These are phyloP conservation scores for Trogon melanurus DNA, from an alignment of 2,113 vertebrate species.

Conservation along the genomic window DNA sequence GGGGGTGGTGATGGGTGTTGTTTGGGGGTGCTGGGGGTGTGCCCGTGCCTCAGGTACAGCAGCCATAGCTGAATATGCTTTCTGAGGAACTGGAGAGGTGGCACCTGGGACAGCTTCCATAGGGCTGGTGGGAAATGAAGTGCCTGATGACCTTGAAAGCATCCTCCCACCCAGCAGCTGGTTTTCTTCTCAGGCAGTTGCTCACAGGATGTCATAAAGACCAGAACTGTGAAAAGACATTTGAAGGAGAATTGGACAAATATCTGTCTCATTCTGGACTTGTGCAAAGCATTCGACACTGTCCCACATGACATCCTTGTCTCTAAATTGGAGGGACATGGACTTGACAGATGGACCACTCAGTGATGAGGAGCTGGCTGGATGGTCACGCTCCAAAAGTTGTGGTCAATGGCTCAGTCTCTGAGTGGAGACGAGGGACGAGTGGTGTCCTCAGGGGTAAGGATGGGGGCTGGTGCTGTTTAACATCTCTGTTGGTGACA, in stretches of 20 bases:
- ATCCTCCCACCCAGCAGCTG: background rate
- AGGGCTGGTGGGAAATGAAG: background rate
- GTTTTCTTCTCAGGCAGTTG: background rate
- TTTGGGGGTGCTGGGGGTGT: background rate
- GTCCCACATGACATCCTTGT: no score
- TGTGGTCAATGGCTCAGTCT: no score
- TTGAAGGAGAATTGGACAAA: background rate
- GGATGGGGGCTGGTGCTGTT: no score
- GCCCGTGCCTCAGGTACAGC: background rate
- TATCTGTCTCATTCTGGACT: background rate
- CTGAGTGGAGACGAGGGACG: no score
- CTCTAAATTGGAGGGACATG: no score
- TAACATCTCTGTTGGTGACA: no score
- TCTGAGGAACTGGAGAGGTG: background rate
- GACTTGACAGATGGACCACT: no score
- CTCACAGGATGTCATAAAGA: background rate
- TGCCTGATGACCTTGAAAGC: background rate
- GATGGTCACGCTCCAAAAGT: no score
- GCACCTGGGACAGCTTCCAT: background rate
- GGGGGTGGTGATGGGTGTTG: background rate
- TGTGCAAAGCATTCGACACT: no score
- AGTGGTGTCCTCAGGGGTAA: no score
- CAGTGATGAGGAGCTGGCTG: no score
- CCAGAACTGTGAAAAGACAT: background rate
- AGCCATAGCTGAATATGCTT: background rate